Evolutionary conservation across 2,888 invertebrate species (phyloP).

Genomic region (Agrenia bidenticulata): DNA sequence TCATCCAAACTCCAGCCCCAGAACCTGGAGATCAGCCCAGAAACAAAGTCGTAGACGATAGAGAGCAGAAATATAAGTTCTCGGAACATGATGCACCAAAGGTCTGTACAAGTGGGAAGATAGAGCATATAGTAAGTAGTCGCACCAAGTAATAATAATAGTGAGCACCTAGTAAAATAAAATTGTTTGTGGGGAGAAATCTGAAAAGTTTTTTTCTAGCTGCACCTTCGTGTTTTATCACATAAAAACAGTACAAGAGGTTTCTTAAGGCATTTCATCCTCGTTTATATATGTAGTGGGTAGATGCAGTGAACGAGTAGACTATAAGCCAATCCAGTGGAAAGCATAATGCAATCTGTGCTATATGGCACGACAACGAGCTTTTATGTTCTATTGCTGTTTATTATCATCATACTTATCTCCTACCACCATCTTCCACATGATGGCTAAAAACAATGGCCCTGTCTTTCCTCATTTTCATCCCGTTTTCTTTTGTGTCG

Average conservation of each 20-base stretch:
- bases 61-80: too few relatives aligned
- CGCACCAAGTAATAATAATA: too few relatives aligned
- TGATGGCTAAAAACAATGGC: constrained; percentile 15
- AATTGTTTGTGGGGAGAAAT: constrained; percentile 18
- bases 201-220: constrained; percentile 2
- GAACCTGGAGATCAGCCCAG: too few relatives aligned
- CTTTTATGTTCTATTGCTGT: constrained; percentile 15
- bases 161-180: constrained; percentile 12
- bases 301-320: neutral
- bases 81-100: too few relatives aligned
- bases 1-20: too few relatives aligned
- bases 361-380: constrained; percentile 3
- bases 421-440: constrained; percentile 10
- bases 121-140: too few relatives aligned
- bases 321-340: too few relatives aligned
- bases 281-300: neutral
- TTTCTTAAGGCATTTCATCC: constrained; percentile 1
- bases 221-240: constrained; percentile 17
- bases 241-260: constrained; percentile 10
- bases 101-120: too few relatives aligned
- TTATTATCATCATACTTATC: constrained; percentile 18
- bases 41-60: too few relatives aligned
- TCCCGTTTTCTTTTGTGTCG: too few relatives aligned
- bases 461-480: constrained; percentile 9
- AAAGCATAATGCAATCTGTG: constrained; percentile 4